Base-by-base conservation (phyloP, 2,113 vertebrate genomes). In the Crotophaga sulcirostris region DNA sequence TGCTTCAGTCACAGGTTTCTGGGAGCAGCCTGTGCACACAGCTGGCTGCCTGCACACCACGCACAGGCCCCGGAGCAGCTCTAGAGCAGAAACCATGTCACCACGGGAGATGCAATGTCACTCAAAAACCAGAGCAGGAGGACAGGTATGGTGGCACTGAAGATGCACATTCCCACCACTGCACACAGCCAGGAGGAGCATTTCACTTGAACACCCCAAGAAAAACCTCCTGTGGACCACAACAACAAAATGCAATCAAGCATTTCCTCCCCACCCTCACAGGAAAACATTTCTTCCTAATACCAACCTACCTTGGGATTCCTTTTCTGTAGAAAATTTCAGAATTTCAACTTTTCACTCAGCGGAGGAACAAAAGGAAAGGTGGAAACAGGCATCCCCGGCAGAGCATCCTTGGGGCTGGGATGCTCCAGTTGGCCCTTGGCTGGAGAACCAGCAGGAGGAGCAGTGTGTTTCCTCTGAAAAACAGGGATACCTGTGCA, bases 1-100 rank as follows among this genome's bases (percentile, higher is more conserved):
- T 87, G 8, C 47, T 16, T 49, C 15, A 4, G 14, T 9, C 13
- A 6, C 59, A 9, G 13, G 36, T 34, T 34, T 31, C 40, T 36
- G 20, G 64, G 58, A 54, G 64, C 64, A 47, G 38, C 66, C n/a
- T 3, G 0, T 10, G 29, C 25, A 58, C 0, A 0, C 13, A 2
- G 23, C 12, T 11, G 33, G 15, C 66, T 66, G 74, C 59, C 54
- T 4, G 2, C 8, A 24, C 42, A 40, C 34, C 28, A 4, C 2
- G 2, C 18, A 14, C 5, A 2, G 47, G 7, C 34, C 5, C 29
- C 3, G 4, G 29, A 34, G 51, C 64, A 14, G 63, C 36, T 17
- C 70, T 14, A 4, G 38, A 47, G 51, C 44, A 59, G 77, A 33
- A 66, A 15, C 23, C 18, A 4, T 4, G 0, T 33, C n/a, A 36